Evolutionary conservation across 2,113 vertebrate genomes (phyloP).

Genomic region (Merops nubicus): DNA sequence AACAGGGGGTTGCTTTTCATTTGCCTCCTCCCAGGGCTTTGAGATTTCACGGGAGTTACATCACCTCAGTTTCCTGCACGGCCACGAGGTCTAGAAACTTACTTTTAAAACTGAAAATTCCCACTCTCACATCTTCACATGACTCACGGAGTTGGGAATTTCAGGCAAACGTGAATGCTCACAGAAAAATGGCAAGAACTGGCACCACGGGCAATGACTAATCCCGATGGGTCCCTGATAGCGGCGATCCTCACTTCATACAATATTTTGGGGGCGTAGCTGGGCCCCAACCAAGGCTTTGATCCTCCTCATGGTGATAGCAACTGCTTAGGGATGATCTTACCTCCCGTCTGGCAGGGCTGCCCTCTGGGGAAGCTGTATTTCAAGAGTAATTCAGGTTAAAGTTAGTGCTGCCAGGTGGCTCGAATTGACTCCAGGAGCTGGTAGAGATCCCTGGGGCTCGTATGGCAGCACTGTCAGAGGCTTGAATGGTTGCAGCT

Average conservation of each 20-base stretch:
- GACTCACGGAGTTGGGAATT: conserved; percentile 26
- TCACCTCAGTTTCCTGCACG: background rate
- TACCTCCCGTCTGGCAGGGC: background rate
- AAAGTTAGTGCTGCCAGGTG: conserved; percentile 6
- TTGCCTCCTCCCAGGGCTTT: background rate
- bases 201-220: background rate
- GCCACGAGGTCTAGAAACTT: background rate
- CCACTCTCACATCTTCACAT: background rate
- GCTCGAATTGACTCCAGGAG: background rate
- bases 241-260: background rate
- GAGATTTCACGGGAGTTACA: background rate
- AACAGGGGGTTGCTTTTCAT: background rate
- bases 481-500: background rate
- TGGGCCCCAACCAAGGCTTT: conserved; percentile 15
- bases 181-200: background rate
- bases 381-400: background rate
- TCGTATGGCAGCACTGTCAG: rapidly evolving
- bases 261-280: conserved; percentile 3
- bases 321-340: background rate
- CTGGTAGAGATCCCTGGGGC: background rate
- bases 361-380: conserved; percentile 14
- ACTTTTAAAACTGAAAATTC: background rate
- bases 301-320: conserved; percentile 5
- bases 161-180: background rate
- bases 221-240: conserved; percentile 38